Evolutionary conservation across 92 coral and sea anemone genomes (phyloP), one percentile per base, ranked within the genome.

Genomic region (Micromussa lordhowensis): DNA sequence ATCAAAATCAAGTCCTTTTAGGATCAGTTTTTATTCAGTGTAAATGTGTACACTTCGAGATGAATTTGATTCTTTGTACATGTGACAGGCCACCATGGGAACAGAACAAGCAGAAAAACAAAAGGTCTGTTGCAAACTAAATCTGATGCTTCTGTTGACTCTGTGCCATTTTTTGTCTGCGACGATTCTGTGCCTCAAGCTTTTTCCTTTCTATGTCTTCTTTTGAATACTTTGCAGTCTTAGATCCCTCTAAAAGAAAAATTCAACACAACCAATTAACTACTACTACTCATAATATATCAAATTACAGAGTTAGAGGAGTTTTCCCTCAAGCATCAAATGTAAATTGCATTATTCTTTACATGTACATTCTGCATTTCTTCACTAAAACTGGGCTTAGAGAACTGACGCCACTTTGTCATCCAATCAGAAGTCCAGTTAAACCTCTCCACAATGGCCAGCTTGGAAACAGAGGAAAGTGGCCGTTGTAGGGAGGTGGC

Each of bases 121-220:
- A 51, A 58, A 35, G 1, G 48, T 10, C 32, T 12, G 13, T 32
- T 36, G 7, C 2, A 55, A n/a, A 34, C 59, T 57, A 59, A 0
- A 15, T 74, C n/a, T 55, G 54, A 58, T 84, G 78, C 24, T 77
- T 86, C 16, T 40, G 64, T 66, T 86, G 83, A 49, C 83, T 86
- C 22, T 64, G 80, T 49, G 82, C 75, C 87, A 92, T 74, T 88
- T 87, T 94, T 75, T 82, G 95, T 68, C 80, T 90, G 79, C 95
- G 85, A 53, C 89, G 93, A 77, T 90, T 90, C 63, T 91, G 98
- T 51, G 98, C 98, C 68, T 92, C 92, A 1, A 85, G 64, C 28
- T 86, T 90, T 79, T 95, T 95, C 59, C 91, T 86, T 90, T 95
- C 98, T 26, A 95, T 95, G 49, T 92, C 98, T 71, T 94, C 93